Evolutionary conservation across 2,888 invertebrate genomes (phyloP), one percentile per base, ranked within the genome.

Genomic region (Crossocerus cetratus): DNA sequence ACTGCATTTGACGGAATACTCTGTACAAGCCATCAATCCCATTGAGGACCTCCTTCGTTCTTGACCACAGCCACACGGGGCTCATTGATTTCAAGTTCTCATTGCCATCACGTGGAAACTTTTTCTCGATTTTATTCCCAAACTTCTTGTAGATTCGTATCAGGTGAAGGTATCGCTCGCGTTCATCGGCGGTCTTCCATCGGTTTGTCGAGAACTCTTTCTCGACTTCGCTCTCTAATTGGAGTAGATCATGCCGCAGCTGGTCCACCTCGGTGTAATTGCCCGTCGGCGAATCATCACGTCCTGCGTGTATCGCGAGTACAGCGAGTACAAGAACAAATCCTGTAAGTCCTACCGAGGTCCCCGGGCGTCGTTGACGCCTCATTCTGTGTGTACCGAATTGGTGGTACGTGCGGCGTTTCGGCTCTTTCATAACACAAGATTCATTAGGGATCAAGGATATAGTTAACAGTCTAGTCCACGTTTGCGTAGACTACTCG

Each of bases 21-120:
- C 92, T 93, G 87, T 95, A 96, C 64, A 95, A 88, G 0, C 93
- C 93, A 74, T 94, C 93, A 42, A 96, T 91, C 18, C 92, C 90
- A 57, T 92, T 91, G 82, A 95, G 87, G 86, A 94, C 94, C 43
- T 92, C 91, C 70, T 93, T 91, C 1, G 94, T 91, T 65, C 92
- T 91, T 44, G 91, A 92, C 94, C 95, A 95, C 73, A 94, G 90
- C 93, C 94, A 95, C 5, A 87, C 44, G 4, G 93, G 91, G 49
- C 89, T 88, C 64, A 89, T 65, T 0, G 81, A 72, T 2, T 80
- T 78, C 21, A 88, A 74, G 53, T 84, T 66, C 18, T 82, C 66
- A n/a, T 83, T 80, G 54, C 75, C 69, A 8, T 65, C 45, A 2
- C 13, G 58, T 0, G 84, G 76, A 20, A 89, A 87, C 20, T 82